Percentiles rank a stretch among this genome's conserved stretches.
Evolutionary conservation across 2,797 vertebrate genomes (phyloP).

Genomic region (Carapus acus): DNA sequence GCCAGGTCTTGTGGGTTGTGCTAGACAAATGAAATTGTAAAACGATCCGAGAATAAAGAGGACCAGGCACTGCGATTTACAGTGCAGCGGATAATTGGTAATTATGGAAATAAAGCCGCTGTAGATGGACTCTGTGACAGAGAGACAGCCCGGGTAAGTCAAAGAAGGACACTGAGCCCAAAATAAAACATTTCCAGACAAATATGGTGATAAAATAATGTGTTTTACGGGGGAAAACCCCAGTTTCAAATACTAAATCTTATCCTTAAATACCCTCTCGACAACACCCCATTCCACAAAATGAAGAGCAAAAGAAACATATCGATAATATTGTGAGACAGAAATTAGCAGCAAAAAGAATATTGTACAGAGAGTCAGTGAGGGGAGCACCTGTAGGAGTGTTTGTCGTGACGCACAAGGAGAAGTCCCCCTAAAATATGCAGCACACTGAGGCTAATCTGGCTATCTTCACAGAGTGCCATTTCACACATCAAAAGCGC

Average conservation of each 20-base stretch:
- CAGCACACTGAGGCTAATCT: too few species aligned
- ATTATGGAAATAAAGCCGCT: conserved; percentile 52
- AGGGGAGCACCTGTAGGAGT: too few species aligned
- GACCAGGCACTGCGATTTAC: conserved; percentile 35
- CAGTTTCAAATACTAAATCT: conserved; percentile 6
- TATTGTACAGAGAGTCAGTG: too few species aligned
- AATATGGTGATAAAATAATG: conserved; percentile 26
- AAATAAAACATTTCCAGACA: conserved; percentile 16
- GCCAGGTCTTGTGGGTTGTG: conserved; percentile 50
- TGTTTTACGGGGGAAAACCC: conserved; percentile 19
- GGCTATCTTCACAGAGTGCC: too few species aligned
- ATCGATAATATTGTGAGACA: too few species aligned
- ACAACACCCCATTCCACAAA: too few species aligned
- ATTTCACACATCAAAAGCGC: too few species aligned
- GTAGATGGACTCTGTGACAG: conserved; percentile 35
- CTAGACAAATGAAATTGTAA: conserved; percentile 52
- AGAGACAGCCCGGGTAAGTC: conserved; percentile 43
- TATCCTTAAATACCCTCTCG: too few species aligned
- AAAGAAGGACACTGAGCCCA: conserved; percentile 18
- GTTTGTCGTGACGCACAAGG: too few species aligned
- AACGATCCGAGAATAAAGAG: conserved; percentile 33
- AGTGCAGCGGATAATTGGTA: conserved; percentile 36
- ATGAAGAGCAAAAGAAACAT: too few species aligned
- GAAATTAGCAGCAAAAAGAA: too few species aligned
- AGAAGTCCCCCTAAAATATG: too few species aligned